Evolutionary conservation across 1,140 invertebrate species (phyloP), one percentile per base, ranked within the genome.

Genomic region (Drosophila pectinifera): DNA sequence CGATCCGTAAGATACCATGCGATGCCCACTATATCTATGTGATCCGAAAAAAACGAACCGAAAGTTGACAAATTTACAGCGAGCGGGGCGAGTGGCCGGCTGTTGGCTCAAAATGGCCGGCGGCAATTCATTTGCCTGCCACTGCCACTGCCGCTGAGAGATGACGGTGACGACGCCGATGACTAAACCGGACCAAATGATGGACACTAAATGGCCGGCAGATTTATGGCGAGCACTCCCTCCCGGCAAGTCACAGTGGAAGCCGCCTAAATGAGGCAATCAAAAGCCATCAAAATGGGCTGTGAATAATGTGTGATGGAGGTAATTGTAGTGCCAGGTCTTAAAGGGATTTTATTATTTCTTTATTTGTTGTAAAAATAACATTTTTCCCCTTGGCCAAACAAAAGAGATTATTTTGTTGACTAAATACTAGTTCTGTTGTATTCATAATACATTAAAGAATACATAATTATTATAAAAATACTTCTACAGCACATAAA

Each of bases 61-160:
- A 86, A 86, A 83, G 83, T 86, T 86, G 83, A 88, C 83, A 88
- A 88, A 88, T 88, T 88, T 80, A 88, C 83, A 88, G 79, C 83
- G 18, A 49, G 49, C 68, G 41, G 24, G 86, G 75, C 79, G 24
- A 51, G 46, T 62, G 54, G 22, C 49, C 64, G n/a, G 73, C 72
- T 62, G 61, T 48, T 69, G 65, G 61, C 61, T 65, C 62, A 55
- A 86, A 86, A 88, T 83, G 83, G 84, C 84, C 83, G 84, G 53
- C 45, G 61, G 83, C 83, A 73, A 89, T 89, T 83, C 79, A 88
- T 86, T 88, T 86, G 83, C 67, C 81, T 84, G 73, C 55, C 58
- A 48, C 64, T 34, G 68, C 48, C 49, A 49, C 58, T 34, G 28
- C 45, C 57, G 34, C 54, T 18, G 31, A 20, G 31, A 53, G 49